Percentiles rank a stretch among this genome's conserved stretches.
Conservation (phyloP, 1,140 invertebrate genomes). For the Drosophila carrolli region DNA sequence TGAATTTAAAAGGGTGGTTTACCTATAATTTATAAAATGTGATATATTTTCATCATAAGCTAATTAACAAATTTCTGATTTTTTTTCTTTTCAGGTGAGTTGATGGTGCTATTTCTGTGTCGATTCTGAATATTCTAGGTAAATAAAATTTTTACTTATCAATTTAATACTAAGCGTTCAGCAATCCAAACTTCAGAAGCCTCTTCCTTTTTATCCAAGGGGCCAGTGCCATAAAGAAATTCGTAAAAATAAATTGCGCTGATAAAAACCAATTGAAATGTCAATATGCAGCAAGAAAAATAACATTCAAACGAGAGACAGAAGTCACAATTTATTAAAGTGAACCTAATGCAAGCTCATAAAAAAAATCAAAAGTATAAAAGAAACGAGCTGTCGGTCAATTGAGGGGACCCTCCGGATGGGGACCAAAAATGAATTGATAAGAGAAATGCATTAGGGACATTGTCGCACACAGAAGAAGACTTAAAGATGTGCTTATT, state of each 20-base stretch:
- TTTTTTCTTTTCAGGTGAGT: conserved; percentile 66
- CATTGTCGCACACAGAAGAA: background rate
- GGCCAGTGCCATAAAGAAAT: conserved; percentile 7
- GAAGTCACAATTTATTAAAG: conserved; percentile 33
- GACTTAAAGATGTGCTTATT: background rate
- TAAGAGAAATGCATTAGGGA: conserved; percentile 17
- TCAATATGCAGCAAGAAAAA: conserved; percentile 39
- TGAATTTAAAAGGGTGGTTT: background rate
- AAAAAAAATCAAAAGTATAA: conserved; percentile 12
- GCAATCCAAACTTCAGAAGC: background rate
- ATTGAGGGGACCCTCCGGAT: conserved; percentile 5
- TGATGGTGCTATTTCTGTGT: background rate
- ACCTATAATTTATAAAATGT: background rate
- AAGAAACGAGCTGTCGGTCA: conserved; percentile 28
- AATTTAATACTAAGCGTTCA: background rate
- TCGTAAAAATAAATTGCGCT: conserved; percentile 45
- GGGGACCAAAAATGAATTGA: background rate
- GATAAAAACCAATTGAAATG: conserved; percentile 62
- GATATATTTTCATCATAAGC: background rate
- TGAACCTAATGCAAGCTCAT: conserved; percentile 40
- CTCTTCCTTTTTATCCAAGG: background rate
- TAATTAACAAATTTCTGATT: conserved; percentile 30
- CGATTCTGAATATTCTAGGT: background rate
- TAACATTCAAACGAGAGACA: conserved; percentile 8
- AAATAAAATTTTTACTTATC: conserved; percentile 5